Conservation (phyloP, 92 coral and sea anemone species). For the Porites evermanni region DNA sequence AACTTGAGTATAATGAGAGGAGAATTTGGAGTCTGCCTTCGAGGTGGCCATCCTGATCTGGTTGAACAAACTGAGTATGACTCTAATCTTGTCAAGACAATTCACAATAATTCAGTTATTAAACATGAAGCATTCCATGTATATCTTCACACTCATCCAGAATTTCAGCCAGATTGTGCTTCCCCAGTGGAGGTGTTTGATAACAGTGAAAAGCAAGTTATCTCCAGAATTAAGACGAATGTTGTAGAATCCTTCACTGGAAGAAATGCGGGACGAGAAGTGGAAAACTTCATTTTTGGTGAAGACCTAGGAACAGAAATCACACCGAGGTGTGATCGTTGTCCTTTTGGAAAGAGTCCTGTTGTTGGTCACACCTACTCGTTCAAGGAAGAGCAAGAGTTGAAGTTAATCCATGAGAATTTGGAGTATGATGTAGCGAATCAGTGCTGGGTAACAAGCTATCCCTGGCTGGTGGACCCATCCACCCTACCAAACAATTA, state of each 20-base stretch:
- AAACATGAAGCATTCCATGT: conserved; percentile 46
- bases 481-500: conserved; percentile 69
- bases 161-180: conserved; percentile 38
- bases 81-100: conserved; percentile 67
- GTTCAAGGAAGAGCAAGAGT: conserved; percentile 74
- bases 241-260: conserved; percentile 15
- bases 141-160: conserved; percentile 53
- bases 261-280: background rate
- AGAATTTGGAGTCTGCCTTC: conserved; percentile 79
- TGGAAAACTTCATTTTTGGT: conserved; percentile 60
- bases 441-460: conserved; percentile 76
- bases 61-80: conserved; percentile 57
- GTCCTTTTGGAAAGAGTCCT: conserved; percentile 72
- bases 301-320: conserved; percentile 72
- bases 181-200: conserved; percentile 1
- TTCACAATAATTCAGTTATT: conserved; percentile 59
- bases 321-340: conserved; percentile 71
- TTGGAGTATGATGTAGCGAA: conserved; percentile 60
- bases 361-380: conserved; percentile 73
- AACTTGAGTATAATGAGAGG: conserved; percentile 78
- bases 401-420: conserved; percentile 71
- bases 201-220: conserved; percentile 1
- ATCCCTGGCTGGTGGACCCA: conserved; percentile 76
- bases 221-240: conserved; percentile 34
- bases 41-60: conserved; percentile 71